phyloP scores from a whole-genome alignment of 2,797 vertebrate genomes.

The Scyliorhinus canicula region DNA sequence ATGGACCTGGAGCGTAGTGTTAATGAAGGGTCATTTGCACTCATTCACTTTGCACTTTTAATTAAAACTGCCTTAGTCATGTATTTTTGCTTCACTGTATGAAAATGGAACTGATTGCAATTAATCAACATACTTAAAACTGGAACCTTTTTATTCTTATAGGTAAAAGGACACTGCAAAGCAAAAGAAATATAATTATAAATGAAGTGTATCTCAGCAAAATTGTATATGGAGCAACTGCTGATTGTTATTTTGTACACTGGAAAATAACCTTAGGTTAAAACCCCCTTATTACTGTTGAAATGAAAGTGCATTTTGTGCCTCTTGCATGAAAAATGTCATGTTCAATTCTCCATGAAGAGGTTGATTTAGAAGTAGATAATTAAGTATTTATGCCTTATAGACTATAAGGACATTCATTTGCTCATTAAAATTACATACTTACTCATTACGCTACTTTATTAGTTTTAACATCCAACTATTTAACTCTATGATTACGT shows the following conservation, averaged over 20 bases:
- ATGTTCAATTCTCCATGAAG: slow-evolving; percentile 28
- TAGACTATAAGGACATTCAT: slow-evolving; percentile 35
- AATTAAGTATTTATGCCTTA: slow-evolving; percentile 38
- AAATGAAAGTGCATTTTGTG: slow-evolving; percentile 23
- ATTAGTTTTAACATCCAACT: slow-evolving; percentile 33
- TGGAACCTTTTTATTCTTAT: background rate
- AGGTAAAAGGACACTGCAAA: background rate
- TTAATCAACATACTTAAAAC: background rate
- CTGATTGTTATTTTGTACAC: background rate
- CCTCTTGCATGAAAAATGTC: slow-evolving; percentile 31
- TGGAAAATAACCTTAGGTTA: background rate
- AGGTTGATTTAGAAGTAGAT: slow-evolving; percentile 38
- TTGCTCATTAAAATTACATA: slow-evolving; percentile 39
- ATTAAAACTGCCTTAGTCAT: background rate
- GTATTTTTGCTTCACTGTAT: background rate
- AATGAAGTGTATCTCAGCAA: background rate
- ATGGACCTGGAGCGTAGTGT: no score
- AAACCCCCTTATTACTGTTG: slow-evolving; percentile 5
- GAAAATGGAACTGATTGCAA: background rate
- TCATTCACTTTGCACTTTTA: background rate
- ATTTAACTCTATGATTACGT: slow-evolving; percentile 34
- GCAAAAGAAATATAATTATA: background rate
- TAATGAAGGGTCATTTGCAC: background rate
- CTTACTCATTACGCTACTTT: slow-evolving; percentile 31
- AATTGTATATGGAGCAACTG: background rate